These are phyloP conservation scores for Campylorhamphus procurvoides DNA, from an alignment of 2,113 vertebrate species.

Conservation along the genomic window DNA sequence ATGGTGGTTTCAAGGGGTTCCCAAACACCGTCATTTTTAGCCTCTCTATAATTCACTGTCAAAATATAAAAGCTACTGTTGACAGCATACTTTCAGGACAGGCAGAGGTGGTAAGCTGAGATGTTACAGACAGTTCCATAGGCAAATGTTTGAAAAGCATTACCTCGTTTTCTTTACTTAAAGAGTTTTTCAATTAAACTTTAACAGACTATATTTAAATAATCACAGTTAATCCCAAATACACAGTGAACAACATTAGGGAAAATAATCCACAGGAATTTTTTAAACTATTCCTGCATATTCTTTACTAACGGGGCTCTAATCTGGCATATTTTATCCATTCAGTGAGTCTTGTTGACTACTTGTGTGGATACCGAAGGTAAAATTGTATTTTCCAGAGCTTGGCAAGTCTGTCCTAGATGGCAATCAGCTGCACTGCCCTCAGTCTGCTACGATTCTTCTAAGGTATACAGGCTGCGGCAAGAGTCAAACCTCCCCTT, in stretches of 20 bases:
- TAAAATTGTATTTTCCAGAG: neutral
- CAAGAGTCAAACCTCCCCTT: neutral
- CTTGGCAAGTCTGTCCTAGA: neutral
- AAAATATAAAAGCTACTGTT: neutral
- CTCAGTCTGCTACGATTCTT: neutral
- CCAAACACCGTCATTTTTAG: neutral
- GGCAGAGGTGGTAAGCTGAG: neutral
- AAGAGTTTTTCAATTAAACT: constrained; percentile 11
- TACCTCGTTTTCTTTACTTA: constrained; percentile 1
- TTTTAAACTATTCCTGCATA: neutral
- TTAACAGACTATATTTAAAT: neutral
- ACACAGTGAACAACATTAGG: neutral
- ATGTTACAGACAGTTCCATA: neutral
- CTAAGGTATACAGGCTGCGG: neutral
- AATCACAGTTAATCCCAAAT: constrained; percentile 1
- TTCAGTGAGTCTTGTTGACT: neutral
- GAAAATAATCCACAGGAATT: neutral
- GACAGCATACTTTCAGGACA: neutral
- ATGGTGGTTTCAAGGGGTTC: neutral
- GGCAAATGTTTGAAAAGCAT: constrained; percentile 18
- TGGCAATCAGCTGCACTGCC: neutral
- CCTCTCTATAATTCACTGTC: neutral
- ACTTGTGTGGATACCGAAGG: neutral
- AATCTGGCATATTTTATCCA: neutral
- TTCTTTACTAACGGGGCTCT: neutral